Evolutionary conservation across 2,888 invertebrate genomes (phyloP).

Genomic region (Ligdia adustata): DNA sequence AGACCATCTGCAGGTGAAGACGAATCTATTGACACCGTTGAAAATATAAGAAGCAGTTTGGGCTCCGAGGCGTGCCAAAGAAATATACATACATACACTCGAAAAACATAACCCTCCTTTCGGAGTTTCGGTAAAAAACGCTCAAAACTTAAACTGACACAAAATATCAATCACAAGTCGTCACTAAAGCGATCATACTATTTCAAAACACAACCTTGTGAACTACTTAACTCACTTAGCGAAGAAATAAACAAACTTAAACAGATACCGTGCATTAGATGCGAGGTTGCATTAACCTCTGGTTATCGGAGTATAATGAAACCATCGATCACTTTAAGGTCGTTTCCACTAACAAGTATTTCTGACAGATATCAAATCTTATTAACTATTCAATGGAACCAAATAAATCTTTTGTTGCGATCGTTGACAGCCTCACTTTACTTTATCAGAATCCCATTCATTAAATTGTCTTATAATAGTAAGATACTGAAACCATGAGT

Average conservation of each 20-base stretch:
- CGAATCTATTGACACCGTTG: too few species aligned
- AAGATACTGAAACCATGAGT: too few species aligned
- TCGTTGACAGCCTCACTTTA: too few species aligned
- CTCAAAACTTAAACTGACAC: too few species aligned
- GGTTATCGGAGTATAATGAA: constrained; percentile 52
- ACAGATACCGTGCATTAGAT: constrained; percentile 25
- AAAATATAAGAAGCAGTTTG: too few species aligned
- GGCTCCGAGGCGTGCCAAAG: too few species aligned
- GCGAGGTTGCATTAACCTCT: constrained; percentile 49
- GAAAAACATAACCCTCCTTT: too few species aligned
- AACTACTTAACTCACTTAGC: constrained; percentile 31
- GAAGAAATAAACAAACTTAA: constrained; percentile 31
- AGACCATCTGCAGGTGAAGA: too few species aligned
- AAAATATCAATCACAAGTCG: constrained; percentile 8
- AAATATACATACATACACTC: too few species aligned
- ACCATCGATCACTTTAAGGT: constrained; percentile 44
- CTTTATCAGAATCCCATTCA: too few species aligned
- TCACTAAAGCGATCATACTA: constrained; percentile 20
- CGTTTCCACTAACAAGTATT: constrained; percentile 8
- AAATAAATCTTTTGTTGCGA: not conserved
- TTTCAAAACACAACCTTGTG: constrained; percentile 30
- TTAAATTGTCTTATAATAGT: too few species aligned
- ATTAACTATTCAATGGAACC: not conserved
- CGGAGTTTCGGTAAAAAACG: too few species aligned
- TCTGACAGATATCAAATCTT: not conserved